Base-by-base conservation (phyloP, 2,888 invertebrate species). In the Drosophila pseudotakahashii region DNA sequence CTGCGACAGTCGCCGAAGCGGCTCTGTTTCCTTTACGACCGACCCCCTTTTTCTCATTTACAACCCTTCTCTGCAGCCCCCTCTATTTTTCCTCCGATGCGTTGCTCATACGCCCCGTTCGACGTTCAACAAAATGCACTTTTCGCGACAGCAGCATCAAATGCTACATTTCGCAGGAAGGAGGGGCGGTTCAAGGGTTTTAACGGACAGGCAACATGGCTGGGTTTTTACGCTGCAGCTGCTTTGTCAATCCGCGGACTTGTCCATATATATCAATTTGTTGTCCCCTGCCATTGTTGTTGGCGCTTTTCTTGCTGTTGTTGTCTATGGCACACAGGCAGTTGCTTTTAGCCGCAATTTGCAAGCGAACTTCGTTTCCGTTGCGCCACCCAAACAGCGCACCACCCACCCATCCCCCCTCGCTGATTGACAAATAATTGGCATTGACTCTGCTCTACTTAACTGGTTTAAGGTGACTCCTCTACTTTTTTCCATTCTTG, bases 211-310 rank as follows among this genome's bases (percentile, higher is more conserved):
- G 72, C 79, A 63, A 88, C 86, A 82, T 79, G 86, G 72, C 55
- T 57, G 80, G 77, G 75, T 79, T 86, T 85, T 85, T 77, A 82
- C 75, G 75, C 72, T 79, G 88, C 75, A 72, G 77, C 77, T 82
- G 82, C 84, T 90, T 90, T 89, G 83, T 82, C 83, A 83, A 83
- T 78, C 76, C 76, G 75, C 73, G 78, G 78, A 82, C 75, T 76
- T 67, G 61, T 67, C 70, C 86, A 85, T 77, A 85, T 81, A 88
- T 85, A 88, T 88, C 83, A 82, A 82, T 82, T 88, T 88, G 82
- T 86, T 88, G 80, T 75, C 68, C 77, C 73, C 60, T 73, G 58
- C 73, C 77, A 71, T 66, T 64, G 75, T 71, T 77, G 75, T 66
- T 75, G 50, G 72, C 51, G 68, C 41, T 75, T 64, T 57, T 66